These are phyloP conservation scores for Chesias legatella DNA, from an alignment of 2,888 invertebrate genomes.

Conservation along the genomic window DNA sequence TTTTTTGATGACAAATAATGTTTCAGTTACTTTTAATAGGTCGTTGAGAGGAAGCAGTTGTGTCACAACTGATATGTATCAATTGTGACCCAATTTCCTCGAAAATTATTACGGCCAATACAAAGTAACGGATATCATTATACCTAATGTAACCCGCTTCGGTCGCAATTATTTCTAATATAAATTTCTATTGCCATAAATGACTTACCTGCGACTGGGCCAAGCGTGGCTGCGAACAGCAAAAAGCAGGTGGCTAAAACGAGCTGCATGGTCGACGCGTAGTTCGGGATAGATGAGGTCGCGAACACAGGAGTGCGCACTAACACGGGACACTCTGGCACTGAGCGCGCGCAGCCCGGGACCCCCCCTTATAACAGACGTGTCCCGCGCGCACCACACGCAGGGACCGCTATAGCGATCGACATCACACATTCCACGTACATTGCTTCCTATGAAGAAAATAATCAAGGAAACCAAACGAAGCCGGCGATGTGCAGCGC, in stretches of 20 bases:
- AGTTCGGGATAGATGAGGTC: conserved; percentile 40
- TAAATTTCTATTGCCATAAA: no score
- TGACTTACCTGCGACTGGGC: conserved; percentile 78
- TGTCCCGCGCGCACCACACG: conserved; percentile 69
- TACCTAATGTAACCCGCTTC: no score
- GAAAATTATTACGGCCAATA: no score
- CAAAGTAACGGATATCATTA: no score
- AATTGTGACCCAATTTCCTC: no score
- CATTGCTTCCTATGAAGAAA: conserved; percentile 42
- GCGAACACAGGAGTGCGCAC: conserved; percentile 62
- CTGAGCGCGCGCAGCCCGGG: conserved; percentile 76
- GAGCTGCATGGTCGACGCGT: conserved; percentile 63
- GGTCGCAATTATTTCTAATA: no score
- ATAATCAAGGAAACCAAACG: conserved; percentile 7
- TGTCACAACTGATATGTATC: no score
- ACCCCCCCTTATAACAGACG: conserved; percentile 76
- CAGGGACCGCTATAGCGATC: conserved; percentile 47
- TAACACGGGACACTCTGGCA: conserved; percentile 77
- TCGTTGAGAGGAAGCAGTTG: no score
- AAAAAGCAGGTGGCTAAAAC: conserved; percentile 78
- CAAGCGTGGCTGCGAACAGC: conserved; percentile 74
- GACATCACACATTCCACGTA: conserved; percentile 37
- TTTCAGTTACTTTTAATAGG: no score
- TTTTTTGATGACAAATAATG: no score
- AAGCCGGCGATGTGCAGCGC: conserved; percentile 19